These are phyloP conservation scores for Himalopsyche phryganea DNA, from an alignment of 1,140 invertebrate species.

Conservation along the genomic window DNA sequence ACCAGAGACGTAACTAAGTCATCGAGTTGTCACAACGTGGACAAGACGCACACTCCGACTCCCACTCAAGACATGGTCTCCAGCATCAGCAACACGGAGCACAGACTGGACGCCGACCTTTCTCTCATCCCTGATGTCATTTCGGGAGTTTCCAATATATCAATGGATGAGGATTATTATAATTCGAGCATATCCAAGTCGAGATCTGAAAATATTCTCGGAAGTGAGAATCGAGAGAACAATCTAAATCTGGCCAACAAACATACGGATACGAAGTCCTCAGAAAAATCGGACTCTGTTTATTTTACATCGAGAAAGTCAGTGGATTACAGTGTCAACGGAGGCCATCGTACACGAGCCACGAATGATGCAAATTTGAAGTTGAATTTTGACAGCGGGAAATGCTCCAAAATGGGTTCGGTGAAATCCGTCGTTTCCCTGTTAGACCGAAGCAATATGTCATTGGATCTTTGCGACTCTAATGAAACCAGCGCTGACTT, in stretches of 20 bases:
- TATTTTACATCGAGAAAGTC: conserved; percentile 45
- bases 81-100: conserved; percentile 51
- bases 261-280: conserved; percentile 33
- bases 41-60: conserved; percentile 47
- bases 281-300: conserved; percentile 49
- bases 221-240: conserved; percentile 43
- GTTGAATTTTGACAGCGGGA: conserved; percentile 46
- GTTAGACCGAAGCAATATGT: conserved; percentile 45
- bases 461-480: conserved; percentile 49
- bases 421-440: conserved; percentile 27
- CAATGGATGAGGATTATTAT: conserved; percentile 50
- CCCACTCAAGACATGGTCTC: conserved; percentile 53
- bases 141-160: conserved; percentile 50
- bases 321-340: conserved; percentile 34
- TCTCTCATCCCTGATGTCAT: conserved; percentile 48
- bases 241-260: conserved; percentile 41
- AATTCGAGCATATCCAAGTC: conserved; percentile 51
- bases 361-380: conserved; percentile 43
- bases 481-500: conserved; percentile 53
- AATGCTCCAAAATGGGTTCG: conserved; percentile 36
- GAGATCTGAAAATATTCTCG: conserved; percentile 47
- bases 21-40: conserved; percentile 39
- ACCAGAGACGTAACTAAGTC: conserved; percentile 47
- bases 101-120: conserved; percentile 41
- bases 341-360: conserved; percentile 39